phyloP scores from a whole-genome alignment of 2,113 vertebrate genomes.

The Myrmophylax atrothorax region DNA sequence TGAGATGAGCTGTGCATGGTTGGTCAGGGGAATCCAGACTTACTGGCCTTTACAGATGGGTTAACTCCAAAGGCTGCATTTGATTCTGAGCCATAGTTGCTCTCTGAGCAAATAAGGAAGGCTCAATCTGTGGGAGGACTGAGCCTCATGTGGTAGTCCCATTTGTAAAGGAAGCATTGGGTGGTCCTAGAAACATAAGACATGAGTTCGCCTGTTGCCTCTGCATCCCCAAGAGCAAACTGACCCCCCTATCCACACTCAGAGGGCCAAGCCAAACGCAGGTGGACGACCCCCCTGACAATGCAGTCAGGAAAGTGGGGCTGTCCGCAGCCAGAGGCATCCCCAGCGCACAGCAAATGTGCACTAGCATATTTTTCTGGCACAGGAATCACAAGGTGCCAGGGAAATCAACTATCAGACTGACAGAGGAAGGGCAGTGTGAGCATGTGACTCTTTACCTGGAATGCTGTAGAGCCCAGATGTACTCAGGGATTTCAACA shows the following conservation, averaged over 20 bases:
- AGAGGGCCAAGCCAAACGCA: neutral
- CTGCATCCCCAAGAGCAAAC: neutral
- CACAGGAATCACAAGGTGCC: neutral
- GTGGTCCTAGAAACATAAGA: neutral
- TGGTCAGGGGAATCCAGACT: conserved; percentile 1
- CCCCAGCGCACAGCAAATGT: neutral
- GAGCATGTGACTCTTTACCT: neutral
- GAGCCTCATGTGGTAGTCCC: neutral
- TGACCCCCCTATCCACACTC: neutral
- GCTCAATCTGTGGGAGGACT: neutral
- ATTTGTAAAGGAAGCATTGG: neutral
- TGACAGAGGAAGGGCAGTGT: neutral
- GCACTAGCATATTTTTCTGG: neutral
- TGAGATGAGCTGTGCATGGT: conserved; percentile 9
- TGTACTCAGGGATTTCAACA: neutral
- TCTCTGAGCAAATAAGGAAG: neutral
- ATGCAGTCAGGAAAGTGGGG: neutral
- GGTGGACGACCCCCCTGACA: neutral
- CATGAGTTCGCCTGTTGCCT: neutral
- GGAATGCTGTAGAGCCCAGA: neutral
- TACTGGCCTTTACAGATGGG: neutral
- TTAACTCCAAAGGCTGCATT: conserved; percentile 13
- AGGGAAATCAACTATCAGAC: neutral
- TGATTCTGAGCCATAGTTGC: neutral
- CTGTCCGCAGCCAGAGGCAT: neutral